Evolutionary conservation across 2,113 vertebrate species (phyloP).

Genomic region (Mustela lutreola): DNA sequence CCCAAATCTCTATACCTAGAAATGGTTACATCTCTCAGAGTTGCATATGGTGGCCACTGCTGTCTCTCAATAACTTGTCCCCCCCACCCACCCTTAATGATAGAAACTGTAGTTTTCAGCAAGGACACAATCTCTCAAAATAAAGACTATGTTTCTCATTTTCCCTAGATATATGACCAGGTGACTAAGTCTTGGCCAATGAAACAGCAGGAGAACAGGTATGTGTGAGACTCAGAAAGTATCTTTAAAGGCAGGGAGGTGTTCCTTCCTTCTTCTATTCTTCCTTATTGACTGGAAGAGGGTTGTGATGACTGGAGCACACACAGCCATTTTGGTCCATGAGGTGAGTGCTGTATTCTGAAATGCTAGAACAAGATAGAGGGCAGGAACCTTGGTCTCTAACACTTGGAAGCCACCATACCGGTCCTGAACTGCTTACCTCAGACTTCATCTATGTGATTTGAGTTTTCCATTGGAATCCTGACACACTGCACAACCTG

Average conservation of each 20-base stretch:
- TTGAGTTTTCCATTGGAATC: neutral
- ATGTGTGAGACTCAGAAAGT: neutral
- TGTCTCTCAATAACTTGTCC: neutral
- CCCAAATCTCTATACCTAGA: neutral
- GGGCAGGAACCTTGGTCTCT: neutral
- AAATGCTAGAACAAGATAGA: neutral
- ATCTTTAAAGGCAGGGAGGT: neutral
- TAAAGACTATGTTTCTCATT: neutral
- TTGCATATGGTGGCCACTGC: neutral
- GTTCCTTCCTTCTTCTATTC: neutral
- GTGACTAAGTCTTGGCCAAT: neutral
- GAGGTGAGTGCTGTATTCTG: neutral
- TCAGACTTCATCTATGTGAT: neutral
- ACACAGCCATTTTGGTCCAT: neutral
- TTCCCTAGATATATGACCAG: neutral
- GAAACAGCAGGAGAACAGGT: neutral
- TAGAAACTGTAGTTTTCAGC: neutral
- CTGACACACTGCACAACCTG: neutral
- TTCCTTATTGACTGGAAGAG: conserved; percentile 1
- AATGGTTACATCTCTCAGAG: neutral
- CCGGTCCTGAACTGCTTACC: neutral
- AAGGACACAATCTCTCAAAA: neutral
- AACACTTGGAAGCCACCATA: neutral
- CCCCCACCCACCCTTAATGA: neutral
- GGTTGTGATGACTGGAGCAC: neutral